phyloP scores from a whole-genome alignment of 1,140 invertebrate species.

The Babylonia areolata region DNA sequence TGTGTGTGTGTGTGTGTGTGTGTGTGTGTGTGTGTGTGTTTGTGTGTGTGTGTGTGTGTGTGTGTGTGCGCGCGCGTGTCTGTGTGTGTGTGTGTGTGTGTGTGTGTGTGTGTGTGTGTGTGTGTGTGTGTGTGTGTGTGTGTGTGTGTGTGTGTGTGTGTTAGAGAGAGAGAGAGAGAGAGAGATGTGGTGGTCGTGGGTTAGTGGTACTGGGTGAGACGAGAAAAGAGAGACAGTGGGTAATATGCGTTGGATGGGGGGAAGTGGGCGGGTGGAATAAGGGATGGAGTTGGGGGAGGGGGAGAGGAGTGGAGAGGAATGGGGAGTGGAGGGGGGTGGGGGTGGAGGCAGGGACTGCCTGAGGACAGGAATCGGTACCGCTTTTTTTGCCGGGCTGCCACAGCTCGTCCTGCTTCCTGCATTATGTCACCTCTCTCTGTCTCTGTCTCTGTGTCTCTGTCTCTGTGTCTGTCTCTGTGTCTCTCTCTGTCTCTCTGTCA shows the following conservation, averaged over 20 bases:
- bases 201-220: neutral
- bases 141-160: too few relatives aligned
- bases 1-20: too few relatives aligned
- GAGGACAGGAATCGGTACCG: neutral
- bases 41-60: too few relatives aligned
- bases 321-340: neutral
- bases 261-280: too few relatives aligned
- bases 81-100: too few relatives aligned
- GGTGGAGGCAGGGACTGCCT: neutral
- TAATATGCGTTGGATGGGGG: too few relatives aligned
- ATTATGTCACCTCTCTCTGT: neutral
- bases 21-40: too few relatives aligned
- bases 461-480: neutral
- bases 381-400: neutral
- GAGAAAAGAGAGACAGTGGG: too few relatives aligned
- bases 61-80: too few relatives aligned
- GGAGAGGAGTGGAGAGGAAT: neutral
- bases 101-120: too few relatives aligned
- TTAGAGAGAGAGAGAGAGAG: neutral
- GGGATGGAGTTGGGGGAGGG: too few relatives aligned
- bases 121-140: too few relatives aligned
- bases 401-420: neutral
- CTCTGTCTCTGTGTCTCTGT: neutral
- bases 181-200: neutral
- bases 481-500: neutral